Conservation (phyloP, 2,888 invertebrate genomes). For the Cactoblastis cactorum region DNA sequence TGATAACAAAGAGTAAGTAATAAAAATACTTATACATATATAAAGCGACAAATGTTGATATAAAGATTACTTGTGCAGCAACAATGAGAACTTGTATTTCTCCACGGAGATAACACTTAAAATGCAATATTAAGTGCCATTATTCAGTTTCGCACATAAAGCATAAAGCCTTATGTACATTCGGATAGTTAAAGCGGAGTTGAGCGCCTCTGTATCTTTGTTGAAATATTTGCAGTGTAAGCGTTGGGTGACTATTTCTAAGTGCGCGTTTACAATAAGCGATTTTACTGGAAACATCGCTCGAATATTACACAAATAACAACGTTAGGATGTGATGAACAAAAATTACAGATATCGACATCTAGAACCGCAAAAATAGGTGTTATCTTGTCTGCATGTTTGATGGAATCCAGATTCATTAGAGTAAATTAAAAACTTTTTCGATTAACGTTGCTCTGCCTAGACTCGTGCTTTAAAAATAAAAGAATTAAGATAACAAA, state of each 20-base stretch:
- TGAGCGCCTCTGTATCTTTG: conserved; percentile 73
- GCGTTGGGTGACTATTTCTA: conserved; percentile 50
- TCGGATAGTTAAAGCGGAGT: conserved; percentile 58
- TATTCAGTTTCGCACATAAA: conserved; percentile 38
- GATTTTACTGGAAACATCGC: conserved; percentile 8
- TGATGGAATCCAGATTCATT: too few relatives aligned
- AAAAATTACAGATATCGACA: too few relatives aligned
- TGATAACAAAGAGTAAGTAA: neutral
- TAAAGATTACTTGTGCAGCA: neutral
- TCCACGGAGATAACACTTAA: conserved; percentile 19
- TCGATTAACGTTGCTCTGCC: too few relatives aligned
- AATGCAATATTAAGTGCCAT: conserved; percentile 24
- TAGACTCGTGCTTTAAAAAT: too few relatives aligned
- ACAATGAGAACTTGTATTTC: conserved; percentile 7
- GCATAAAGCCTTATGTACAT: conserved; percentile 53
- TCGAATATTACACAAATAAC: too few relatives aligned
- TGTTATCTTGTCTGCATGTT: too few relatives aligned
- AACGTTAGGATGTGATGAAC: too few relatives aligned
- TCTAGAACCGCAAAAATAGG: too few relatives aligned
- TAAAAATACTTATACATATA: neutral
- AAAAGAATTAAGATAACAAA: too few relatives aligned
- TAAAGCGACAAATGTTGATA: neutral
- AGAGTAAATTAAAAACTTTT: too few relatives aligned
- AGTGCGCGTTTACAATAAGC: conserved; percentile 32
- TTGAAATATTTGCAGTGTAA: conserved; percentile 74